phyloP scores from a whole-genome alignment of 2,888 invertebrate genomes.

The Petrolisthes cinctipes region DNA sequence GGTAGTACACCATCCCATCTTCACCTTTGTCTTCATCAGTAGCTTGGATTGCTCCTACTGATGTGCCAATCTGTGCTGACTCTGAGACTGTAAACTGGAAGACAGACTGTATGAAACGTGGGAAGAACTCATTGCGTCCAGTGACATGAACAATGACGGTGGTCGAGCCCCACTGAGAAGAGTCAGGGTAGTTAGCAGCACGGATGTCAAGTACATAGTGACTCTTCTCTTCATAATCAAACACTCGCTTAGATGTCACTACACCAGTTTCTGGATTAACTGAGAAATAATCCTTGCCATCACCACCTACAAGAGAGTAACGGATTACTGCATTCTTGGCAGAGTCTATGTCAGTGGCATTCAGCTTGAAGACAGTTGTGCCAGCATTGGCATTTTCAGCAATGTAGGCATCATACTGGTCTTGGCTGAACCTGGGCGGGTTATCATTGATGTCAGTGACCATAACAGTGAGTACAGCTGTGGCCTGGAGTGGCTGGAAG shows the following conservation, averaged over 20 bases:
- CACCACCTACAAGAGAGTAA: slow-evolving; percentile 84
- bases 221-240: slow-evolving; percentile 89
- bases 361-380: slow-evolving; percentile 80
- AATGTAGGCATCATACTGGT: slow-evolving; percentile 81
- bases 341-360: slow-evolving; percentile 87
- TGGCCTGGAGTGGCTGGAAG: slow-evolving; percentile 81
- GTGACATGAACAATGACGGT: slow-evolving; percentile 82
- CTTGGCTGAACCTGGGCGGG: slow-evolving; percentile 86
- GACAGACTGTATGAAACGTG: slow-evolving; percentile 87
- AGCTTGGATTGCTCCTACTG: slow-evolving; percentile 87
- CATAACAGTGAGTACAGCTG: slow-evolving; percentile 85
- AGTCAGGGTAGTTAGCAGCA: slow-evolving; percentile 88
- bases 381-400: slow-evolving; percentile 85
- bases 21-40: slow-evolving; percentile 90
- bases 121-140: slow-evolving; percentile 90
- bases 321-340: slow-evolving; percentile 87
- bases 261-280: slow-evolving; percentile 84
- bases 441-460: slow-evolving; percentile 95
- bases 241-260: slow-evolving; percentile 80
- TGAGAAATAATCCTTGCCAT: slow-evolving; percentile 80
- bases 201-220: slow-evolving; percentile 80
- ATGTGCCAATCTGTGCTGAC: slow-evolving; percentile 86
- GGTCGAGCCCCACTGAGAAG: slow-evolving; percentile 72
- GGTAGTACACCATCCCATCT: slow-evolving; percentile 89
- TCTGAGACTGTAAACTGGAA: slow-evolving; percentile 94